Conservation (phyloP, 2,888 invertebrate species). For the Rosalia funebris region DNA sequence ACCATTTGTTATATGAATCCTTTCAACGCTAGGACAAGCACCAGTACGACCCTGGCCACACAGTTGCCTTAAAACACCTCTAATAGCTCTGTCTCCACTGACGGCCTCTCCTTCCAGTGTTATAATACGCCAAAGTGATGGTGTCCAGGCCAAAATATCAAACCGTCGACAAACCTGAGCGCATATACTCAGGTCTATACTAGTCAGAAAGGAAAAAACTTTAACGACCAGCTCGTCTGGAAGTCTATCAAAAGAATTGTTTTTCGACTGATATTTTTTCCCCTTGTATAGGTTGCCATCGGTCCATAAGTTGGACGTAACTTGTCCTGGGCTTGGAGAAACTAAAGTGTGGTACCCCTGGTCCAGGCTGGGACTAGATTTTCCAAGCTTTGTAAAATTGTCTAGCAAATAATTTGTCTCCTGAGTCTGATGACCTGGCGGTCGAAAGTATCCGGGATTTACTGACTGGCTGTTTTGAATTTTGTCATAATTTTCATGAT, state of each 20-base stretch:
- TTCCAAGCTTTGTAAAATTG: conserved; percentile 63
- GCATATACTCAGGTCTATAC: conserved; percentile 77
- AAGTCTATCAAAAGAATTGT: conserved; percentile 70
- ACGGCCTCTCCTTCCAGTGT: conserved; percentile 70
- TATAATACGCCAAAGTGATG: conserved; percentile 77
- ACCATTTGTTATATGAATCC: conserved; percentile 75
- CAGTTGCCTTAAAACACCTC: conserved; percentile 72
- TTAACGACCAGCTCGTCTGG: conserved; percentile 75
- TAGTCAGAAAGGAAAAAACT: conserved; percentile 77
- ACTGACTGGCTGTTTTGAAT: conserved; percentile 47
- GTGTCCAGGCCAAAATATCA: conserved; percentile 82
- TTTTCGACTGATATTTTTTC: conserved; percentile 54
- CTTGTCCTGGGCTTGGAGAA: conserved; percentile 67
- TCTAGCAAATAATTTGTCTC: conserved; percentile 60
- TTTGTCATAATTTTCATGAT: conserved; percentile 56
- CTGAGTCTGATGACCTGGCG: conserved; percentile 42
- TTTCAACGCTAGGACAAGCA: conserved; percentile 75
- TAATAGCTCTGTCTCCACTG: conserved; percentile 74
- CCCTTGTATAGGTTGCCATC: conserved; percentile 59
- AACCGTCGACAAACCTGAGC: conserved; percentile 81
- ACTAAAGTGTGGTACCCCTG: conserved; percentile 86
- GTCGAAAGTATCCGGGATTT: conserved; percentile 52
- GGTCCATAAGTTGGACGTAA: conserved; percentile 60
- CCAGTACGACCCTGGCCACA: conserved; percentile 75
- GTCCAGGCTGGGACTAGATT: conserved; percentile 76